These are phyloP conservation scores for Oopsacas minuta DNA, from an alignment of 37 sponge, comb jelly and placozoan genomes.

Conservation along the genomic window DNA sequence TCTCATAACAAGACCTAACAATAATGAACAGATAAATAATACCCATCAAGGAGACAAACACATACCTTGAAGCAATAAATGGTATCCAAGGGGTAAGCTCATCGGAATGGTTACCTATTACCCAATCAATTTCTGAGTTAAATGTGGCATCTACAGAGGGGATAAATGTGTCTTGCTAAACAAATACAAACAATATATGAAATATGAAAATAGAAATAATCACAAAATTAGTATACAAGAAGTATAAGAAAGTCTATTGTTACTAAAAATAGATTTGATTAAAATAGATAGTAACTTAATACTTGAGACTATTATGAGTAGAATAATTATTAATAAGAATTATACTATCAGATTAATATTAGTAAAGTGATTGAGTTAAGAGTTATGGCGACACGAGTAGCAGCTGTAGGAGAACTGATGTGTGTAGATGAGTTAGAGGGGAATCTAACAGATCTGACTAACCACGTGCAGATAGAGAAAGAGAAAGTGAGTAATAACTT, in stretches of 20 bases:
- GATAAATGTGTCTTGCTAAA: constrained; percentile 46
- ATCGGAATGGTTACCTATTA: constrained; percentile 96
- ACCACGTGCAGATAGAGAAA: constrained; percentile 4
- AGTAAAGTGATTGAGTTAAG: too few species aligned
- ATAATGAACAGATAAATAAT: background rate
- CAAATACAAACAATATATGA: too few species aligned
- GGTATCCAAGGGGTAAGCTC: constrained; percentile 99
- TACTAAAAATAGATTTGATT: too few species aligned
- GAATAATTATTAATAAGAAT: too few species aligned
- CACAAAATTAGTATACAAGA: too few species aligned
- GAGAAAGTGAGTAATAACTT: background rate
- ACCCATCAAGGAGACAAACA: constrained; percentile 3
- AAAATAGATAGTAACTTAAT: background rate
- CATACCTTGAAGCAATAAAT: constrained; percentile 63
- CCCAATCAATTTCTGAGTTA: constrained; percentile 76
- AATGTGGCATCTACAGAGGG: constrained; percentile 46
- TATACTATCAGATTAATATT: too few species aligned
- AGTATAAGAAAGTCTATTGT: too few species aligned
- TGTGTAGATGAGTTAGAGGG: background rate
- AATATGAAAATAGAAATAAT: too few species aligned
- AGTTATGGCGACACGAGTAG: background rate
- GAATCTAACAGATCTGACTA: background rate
- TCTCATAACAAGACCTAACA: constrained; percentile 55
- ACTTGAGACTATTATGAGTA: background rate
- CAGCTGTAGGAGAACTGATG: background rate